Base-by-base conservation (phyloP, 2,113 vertebrate genomes). In the Synchiropus splendidus region DNA sequence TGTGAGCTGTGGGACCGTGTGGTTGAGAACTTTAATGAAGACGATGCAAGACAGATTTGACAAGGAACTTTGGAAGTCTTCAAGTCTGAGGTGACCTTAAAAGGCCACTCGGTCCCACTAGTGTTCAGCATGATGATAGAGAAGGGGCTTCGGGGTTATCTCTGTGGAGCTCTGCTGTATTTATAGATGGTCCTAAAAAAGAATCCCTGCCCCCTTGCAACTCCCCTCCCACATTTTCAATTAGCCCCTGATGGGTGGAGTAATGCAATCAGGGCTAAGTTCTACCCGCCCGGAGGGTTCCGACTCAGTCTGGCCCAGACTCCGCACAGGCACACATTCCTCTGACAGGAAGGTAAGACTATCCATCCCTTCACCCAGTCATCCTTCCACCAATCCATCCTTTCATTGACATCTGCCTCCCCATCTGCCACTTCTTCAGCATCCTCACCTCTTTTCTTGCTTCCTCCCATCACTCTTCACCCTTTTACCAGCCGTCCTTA, bases 161-260 rank as follows among this genome's bases (percentile, higher is more conserved):
- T 74, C 67, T 63, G 58, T 72, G 66, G 70, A 66, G 73, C 58
- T 16, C 58, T 39, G 21, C 58, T 63, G 60, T 87, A 87, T 87
- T 85, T 86, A 80, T 86, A 87, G 82, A 77, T 57, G 54, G 17
- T 63, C 64, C 80, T 48, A 63, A 81, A 81, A 85, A 82, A 80
- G 69, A 72, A 47, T 18, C 37, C 14, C 32, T n/a, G 43, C 52
- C 39, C 50, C 32, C 39, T 43, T 9, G 15, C 30, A 2, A 52
- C 2, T 15, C 32, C 40, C 67, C 70, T 50, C 67, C 79, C 45
- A 50, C 31, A 15, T 58, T 75, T 78, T 65, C 83, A 85, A 85
- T 85, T 85, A 86, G 77, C 59, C 63, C 41, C 41, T 48, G 54
- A 75, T 84, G 80, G 84, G 83, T 77, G 80, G 81, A 75, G 81